Evolutionary conservation across 2,888 invertebrate genomes (phyloP), one percentile per base, ranked within the genome.

Genomic region (Lucinisca nassula): DNA sequence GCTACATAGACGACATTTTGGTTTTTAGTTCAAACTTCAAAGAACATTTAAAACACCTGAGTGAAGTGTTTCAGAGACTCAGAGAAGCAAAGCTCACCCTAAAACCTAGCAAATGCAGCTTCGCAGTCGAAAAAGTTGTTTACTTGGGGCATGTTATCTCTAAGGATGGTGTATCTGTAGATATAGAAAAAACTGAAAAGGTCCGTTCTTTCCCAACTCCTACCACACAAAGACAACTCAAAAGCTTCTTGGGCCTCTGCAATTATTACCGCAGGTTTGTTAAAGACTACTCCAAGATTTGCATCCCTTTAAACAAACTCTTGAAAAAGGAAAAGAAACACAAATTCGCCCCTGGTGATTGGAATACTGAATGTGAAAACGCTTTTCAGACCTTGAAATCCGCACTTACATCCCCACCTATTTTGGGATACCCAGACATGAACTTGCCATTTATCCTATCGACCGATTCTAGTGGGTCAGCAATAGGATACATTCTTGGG

Each of bases 1-100:
- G 87, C 27, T 92, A 92, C 61, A 76, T 90, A 12, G 92, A 93
- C 81, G 92, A 92, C 74, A 87, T 91, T 17, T 58, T 90, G 8
- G 77, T 90, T n/a, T 91, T 90, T 61, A 83, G 79, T 45, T 55
- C 61, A 21, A 73, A 78, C 21, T 84, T 91, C 72, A 82, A 88
- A 2, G 84, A 84, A 30, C 92, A 91, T 70, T 72, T 88, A 35
- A 14, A 76, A 45, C 87, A 91, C 37, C 38, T 92, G 1, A 24
- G 73, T 27, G 49, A 79, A 37, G 88, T 92, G 14, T 90, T 92
- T 45, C 27, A 79, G 32, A 67, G 82, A 73, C 72, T 91, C 0
- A 38, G 77, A 21, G 75, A 87, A 1, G 90, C 88, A 27, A 87
- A 88, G n/a, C 51, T 92, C 10, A 88, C 75, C 21, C 74, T 90